phyloP scores from a whole-genome alignment of 64 coral and sea anemone genomes.

The Stichodactyla mertensii region DNA sequence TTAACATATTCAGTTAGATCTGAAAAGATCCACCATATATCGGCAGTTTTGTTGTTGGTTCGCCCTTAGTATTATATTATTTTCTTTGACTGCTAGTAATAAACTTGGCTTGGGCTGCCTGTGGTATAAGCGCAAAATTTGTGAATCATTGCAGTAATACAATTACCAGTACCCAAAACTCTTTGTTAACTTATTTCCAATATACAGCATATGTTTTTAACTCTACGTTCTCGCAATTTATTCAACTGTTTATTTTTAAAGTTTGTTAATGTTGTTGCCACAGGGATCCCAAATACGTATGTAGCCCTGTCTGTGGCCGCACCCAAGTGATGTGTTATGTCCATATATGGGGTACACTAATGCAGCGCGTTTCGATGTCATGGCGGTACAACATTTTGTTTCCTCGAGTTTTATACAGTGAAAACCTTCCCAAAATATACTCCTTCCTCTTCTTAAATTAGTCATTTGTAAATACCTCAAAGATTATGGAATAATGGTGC shows the following conservation, averaged over 20 bases:
- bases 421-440: neutral
- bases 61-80: too few species aligned
- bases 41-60: too few species aligned
- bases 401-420: slow-evolving; percentile 16
- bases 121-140: neutral
- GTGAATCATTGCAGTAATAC: neutral
- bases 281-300: neutral
- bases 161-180: neutral
- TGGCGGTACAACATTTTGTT: slow-evolving; percentile 26
- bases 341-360: slow-evolving; percentile 18
- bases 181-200: too few species aligned
- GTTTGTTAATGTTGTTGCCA: neutral
- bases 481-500: slow-evolving; percentile 7
- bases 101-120: neutral
- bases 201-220: neutral
- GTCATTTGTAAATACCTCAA: neutral
- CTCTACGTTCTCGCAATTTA: neutral
- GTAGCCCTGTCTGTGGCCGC: neutral
- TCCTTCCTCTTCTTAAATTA: neutral
- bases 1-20: too few species aligned
- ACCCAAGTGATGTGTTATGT: slow-evolving; percentile 25
- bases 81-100: too few species aligned
- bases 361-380: slow-evolving; percentile 29
- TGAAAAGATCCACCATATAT: too few species aligned
- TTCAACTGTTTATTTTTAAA: neutral